phyloP scores from a whole-genome alignment of 2,113 vertebrate genomes.

The Microcebus jonahi region DNA sequence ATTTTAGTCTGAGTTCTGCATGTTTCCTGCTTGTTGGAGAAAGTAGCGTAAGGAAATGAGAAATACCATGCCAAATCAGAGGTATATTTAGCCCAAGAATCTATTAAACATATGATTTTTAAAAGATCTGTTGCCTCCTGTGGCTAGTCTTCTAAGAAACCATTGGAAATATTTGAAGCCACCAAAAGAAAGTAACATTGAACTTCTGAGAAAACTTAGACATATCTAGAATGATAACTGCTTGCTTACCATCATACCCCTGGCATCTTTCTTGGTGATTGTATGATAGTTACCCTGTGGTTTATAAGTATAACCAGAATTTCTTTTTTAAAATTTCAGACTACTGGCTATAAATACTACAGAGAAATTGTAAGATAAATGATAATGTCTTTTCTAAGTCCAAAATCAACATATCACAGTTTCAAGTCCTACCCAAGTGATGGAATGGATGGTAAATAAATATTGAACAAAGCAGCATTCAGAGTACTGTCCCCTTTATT shows the following conservation, averaged over 20 bases:
- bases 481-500: not conserved
- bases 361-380: not conserved
- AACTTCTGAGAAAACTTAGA: not conserved
- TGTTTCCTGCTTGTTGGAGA: slow-evolving; percentile 38
- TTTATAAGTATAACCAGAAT: not conserved
- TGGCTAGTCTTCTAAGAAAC: slow-evolving; percentile 16
- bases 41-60: slow-evolving; percentile 27
- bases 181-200: not conserved
- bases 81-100: slow-evolving; percentile 36
- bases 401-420: not conserved
- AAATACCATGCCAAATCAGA: slow-evolving; percentile 2
- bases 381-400: not conserved
- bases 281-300: not conserved
- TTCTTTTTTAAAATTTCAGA: slow-evolving; percentile 13
- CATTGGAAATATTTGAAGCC: slow-evolving; percentile 20
- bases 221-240: not conserved
- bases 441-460: not conserved
- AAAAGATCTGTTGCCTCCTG: not conserved
- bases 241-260: not conserved
- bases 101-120: not conserved
- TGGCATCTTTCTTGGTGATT: not conserved
- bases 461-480: not conserved
- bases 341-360: not conserved
- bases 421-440: not conserved
- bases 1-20: slow-evolving; percentile 38